phyloP scores from a whole-genome alignment of 2,797 vertebrate species.

The Antrozous pallidus region DNA sequence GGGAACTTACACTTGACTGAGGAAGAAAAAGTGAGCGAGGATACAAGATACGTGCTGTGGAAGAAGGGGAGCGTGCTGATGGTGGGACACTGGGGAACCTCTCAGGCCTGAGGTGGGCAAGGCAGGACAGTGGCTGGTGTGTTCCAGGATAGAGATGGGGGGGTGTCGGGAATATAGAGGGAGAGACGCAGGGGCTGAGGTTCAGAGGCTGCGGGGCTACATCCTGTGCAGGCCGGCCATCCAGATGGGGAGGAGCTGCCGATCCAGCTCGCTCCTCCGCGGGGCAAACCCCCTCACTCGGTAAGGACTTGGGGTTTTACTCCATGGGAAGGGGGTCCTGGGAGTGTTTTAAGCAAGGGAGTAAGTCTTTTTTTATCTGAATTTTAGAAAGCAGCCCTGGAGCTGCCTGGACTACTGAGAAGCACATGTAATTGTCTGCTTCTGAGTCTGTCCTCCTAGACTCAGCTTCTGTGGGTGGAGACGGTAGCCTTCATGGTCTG shows the following conservation, averaged over 20 bases:
- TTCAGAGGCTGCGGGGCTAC: background rate
- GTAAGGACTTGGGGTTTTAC: background rate
- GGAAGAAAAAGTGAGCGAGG: background rate
- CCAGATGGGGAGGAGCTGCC: no score
- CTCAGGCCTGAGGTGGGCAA: background rate
- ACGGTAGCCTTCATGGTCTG: background rate
- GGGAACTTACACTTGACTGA: background rate
- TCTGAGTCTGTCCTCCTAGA: background rate
- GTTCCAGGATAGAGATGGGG: background rate
- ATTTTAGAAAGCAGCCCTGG: background rate
- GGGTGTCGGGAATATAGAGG: background rate
- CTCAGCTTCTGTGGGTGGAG: background rate
- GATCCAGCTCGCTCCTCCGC: background rate
- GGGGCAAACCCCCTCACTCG: accelerated
- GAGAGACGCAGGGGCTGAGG: background rate
- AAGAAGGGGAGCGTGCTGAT: background rate
- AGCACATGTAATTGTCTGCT: background rate
- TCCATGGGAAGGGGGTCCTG: background rate
- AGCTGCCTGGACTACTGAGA: background rate
- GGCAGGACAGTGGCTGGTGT: background rate
- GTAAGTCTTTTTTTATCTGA: background rate
- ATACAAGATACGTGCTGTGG: no score
- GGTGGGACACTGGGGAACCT: background rate
- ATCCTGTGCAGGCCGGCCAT: background rate
- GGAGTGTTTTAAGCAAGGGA: background rate